Evolutionary conservation across 23 tunicate genomes (phyloP), one percentile per base, ranked within the genome.

Genomic region (Trididemnum nubilum): DNA sequence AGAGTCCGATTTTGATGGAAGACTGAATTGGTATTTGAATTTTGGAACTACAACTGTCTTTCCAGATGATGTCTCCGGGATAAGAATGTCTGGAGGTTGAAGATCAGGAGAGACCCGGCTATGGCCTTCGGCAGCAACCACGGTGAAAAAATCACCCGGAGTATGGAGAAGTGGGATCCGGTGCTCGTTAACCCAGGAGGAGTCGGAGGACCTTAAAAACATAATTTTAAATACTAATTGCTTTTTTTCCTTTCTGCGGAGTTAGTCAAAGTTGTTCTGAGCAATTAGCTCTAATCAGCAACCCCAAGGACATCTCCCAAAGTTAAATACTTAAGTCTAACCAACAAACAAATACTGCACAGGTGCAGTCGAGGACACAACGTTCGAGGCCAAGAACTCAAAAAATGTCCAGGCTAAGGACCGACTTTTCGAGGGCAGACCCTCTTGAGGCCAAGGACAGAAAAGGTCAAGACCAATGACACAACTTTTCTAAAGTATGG

Each of bases 131-230:
- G 23, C 30, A 2, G 82, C 36, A 30, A 71, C 58, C 12, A 65
- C 36, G 22, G 79, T 86, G 12, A 86, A 24, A 73, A 76, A 86
- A 0, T 35, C 72, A 15, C 38, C 31, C 7, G 90, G 35, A 32
- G 90, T 40, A 70, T 86, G 64, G 29, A 79, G 79, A 33, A 86
- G 90, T 0, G 90, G 84, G 15, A 86, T 71, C 22, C 65, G 54
- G 71, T 78, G 88, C 35, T 75, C 88, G 18, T 26, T 2, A n/a
- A 29, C 31, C 30, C 31, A 36, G 31, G 76, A 70, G 37, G 36
- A 28, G 12, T 22, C 15, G 50, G 54, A 44, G 54, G 54, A 44
- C 9, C 15, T 44, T 15, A 44, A 44, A n/a, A n/a, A n/a, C n/a
- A n/a, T n/a, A n/a, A n/a, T n/a, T n/a, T 52, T 22, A 23, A 52